Evolutionary conservation across 2,113 vertebrate genomes (phyloP).

Genomic region (Dunckerocampus dactyliophorus): DNA sequence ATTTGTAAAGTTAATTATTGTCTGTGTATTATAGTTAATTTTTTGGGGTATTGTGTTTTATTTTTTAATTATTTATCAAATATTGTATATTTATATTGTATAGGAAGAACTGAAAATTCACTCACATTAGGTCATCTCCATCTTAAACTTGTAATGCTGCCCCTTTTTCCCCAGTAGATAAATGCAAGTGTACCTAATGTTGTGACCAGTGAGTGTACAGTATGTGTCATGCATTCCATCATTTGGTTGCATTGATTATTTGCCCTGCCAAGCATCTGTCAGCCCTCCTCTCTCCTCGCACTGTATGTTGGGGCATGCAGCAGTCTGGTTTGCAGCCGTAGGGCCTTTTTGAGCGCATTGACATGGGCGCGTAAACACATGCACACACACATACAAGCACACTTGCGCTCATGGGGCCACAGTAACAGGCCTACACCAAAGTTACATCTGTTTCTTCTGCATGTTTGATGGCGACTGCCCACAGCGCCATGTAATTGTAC

Average conservation of each 20-base stretch:
- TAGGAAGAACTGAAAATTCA: too few relatives aligned
- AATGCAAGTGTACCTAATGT: background rate
- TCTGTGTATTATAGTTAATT: too few relatives aligned
- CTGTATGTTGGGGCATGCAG: conserved; percentile 55
- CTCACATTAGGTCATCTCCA: too few relatives aligned
- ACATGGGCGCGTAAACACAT: conserved; percentile 12
- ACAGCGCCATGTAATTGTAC: conserved; percentile 29
- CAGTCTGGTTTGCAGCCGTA: conserved; percentile 32
- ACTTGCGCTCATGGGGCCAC: conserved; percentile 23
- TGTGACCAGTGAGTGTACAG: background rate
- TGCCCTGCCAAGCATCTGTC: conserved; percentile 19
- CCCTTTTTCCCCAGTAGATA: too few relatives aligned
- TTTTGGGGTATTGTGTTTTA: too few relatives aligned
- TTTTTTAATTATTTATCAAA: too few relatives aligned
- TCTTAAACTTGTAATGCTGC: too few relatives aligned
- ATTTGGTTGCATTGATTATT: conserved; percentile 21
- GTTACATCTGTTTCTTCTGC: conserved; percentile 65
- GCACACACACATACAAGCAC: conserved; percentile 4
- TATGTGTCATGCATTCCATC: conserved; percentile 2
- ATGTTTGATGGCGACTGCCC: conserved; percentile 61
- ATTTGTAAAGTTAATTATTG: too few relatives aligned
- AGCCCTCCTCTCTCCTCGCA: conserved; percentile 23
- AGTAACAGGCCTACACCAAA: conserved; percentile 58
- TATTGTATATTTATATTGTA: too few relatives aligned
- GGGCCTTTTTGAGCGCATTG: conserved; percentile 34